Percentiles rank a stretch among this genome's conserved stretches.
Evolutionary conservation across 92 coral and sea anemone genomes (phyloP).

Genomic region (Palythoa grandis): DNA sequence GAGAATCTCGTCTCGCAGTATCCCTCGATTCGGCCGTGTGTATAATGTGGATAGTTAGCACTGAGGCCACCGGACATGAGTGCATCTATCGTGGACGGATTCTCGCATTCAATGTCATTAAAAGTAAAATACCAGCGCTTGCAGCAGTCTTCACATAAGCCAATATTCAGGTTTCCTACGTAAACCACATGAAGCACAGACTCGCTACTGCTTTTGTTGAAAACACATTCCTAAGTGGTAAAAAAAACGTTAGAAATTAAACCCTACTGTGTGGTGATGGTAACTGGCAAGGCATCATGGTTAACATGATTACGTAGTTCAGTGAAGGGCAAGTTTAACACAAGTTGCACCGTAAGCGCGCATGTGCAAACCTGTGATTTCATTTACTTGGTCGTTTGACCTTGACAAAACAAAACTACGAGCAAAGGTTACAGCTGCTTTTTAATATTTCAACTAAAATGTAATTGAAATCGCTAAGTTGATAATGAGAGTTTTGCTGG

Average conservation of each 20-base stretch:
- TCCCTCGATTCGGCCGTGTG: constrained; percentile 78
- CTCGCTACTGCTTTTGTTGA: constrained; percentile 46
- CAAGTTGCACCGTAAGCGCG: too few relatives aligned
- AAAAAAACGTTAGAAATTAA: not conserved
- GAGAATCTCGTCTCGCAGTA: constrained; percentile 63
- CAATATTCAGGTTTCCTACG: constrained; percentile 69
- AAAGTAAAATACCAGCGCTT: constrained; percentile 72
- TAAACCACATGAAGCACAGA: constrained; percentile 64
- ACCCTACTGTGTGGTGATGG: not conserved
- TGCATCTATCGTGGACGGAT: constrained; percentile 68
- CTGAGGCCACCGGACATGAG: constrained; percentile 80
- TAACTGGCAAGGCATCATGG: too few relatives aligned
- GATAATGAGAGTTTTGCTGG: too few relatives aligned
- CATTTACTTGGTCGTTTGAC: too few relatives aligned
- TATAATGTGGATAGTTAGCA: constrained; percentile 66
- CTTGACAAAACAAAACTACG: too few relatives aligned
- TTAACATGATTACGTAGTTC: too few relatives aligned
- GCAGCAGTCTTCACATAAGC: constrained; percentile 66
- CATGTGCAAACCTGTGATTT: too few relatives aligned
- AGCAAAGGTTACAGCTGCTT: too few relatives aligned
- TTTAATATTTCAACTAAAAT: too few relatives aligned
- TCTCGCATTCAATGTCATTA: constrained; percentile 57
- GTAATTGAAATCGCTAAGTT: too few relatives aligned
- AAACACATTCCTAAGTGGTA: constrained; percentile 55
- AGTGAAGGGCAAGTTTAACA: too few relatives aligned